phyloP scores from a whole-genome alignment of 1,140 invertebrate species.

The Prorops nasuta region DNA sequence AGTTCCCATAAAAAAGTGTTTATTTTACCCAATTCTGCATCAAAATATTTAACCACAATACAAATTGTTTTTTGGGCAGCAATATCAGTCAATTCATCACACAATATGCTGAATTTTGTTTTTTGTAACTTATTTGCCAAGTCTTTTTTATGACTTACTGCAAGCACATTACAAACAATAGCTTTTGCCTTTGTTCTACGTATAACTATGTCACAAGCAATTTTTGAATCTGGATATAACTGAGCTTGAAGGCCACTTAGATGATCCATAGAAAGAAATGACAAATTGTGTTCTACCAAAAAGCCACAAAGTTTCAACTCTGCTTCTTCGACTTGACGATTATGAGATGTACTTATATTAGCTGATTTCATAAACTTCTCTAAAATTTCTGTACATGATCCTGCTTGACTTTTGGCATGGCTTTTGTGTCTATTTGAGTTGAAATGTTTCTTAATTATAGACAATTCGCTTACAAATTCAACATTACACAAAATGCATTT shows the following conservation, averaged over 20 bases:
- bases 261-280: slow-evolving; percentile 12
- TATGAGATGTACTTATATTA: neutral
- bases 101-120: slow-evolving; percentile 22
- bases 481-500: neutral
- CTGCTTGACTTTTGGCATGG: neutral
- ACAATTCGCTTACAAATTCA: neutral
- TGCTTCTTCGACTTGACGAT: neutral
- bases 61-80: slow-evolving; percentile 12
- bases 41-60: slow-evolving; percentile 28
- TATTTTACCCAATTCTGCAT: slow-evolving; percentile 23
- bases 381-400: neutral
- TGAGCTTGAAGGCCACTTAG: slow-evolving; percentile 4
- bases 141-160: slow-evolving; percentile 15
- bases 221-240: slow-evolving; percentile 17
- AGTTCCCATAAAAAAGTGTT: slow-evolving; percentile 38
- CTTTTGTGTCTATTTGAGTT: neutral
- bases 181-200: slow-evolving; percentile 15
- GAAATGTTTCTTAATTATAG: neutral
- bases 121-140: neutral
- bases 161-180: slow-evolving; percentile 28
- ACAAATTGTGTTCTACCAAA: slow-evolving; percentile 16
- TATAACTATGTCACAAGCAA: slow-evolving; percentile 9
- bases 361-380: neutral
- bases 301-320: slow-evolving; percentile 16
- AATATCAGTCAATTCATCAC: slow-evolving; percentile 28